Evolutionary conservation across 2,797 vertebrate genomes (phyloP).

Genomic region (Microchirus variegatus): DNA sequence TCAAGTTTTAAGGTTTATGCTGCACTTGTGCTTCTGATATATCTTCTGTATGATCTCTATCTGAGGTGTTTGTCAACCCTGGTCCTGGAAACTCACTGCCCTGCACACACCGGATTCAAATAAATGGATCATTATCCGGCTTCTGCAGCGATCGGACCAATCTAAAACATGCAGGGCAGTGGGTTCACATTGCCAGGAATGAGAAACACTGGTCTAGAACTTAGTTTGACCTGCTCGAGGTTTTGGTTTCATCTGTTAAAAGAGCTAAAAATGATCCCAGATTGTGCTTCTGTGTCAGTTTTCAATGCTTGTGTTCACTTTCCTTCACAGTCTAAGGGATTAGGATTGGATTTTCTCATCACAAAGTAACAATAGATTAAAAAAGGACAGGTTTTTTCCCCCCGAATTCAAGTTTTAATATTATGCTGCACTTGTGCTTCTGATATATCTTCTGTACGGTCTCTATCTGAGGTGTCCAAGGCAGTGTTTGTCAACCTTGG

Average conservation of each 20-base stretch:
- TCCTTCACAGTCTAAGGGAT: constrained; percentile 32
- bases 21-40: not conserved
- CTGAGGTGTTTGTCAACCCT: too few relatives aligned
- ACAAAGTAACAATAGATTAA: not conserved
- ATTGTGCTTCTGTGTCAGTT: not conserved
- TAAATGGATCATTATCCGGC: too few relatives aligned
- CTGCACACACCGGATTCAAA: too few relatives aligned
- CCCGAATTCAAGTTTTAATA: not conserved
- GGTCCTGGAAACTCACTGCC: too few relatives aligned
- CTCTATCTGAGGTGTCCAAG: too few relatives aligned
- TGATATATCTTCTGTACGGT: too few relatives aligned
- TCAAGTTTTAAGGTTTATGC: not conserved
- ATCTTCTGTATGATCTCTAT: too few relatives aligned
- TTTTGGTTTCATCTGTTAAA: constrained; percentile 41
- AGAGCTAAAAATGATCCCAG: constrained; percentile 3
- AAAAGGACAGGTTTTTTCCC: not conserved
- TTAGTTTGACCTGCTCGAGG: constrained; percentile 14
- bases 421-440: not conserved
- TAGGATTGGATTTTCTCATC: too few relatives aligned
- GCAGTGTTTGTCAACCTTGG: too few relatives aligned
- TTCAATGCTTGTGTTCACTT: not conserved
- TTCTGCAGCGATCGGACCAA: not conserved
- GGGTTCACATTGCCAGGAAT: too few relatives aligned
- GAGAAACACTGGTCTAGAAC: not conserved
- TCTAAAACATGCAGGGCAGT: too few relatives aligned